phyloP scores from a whole-genome alignment of 2,888 invertebrate species.

The Platycheirus rosarum region DNA sequence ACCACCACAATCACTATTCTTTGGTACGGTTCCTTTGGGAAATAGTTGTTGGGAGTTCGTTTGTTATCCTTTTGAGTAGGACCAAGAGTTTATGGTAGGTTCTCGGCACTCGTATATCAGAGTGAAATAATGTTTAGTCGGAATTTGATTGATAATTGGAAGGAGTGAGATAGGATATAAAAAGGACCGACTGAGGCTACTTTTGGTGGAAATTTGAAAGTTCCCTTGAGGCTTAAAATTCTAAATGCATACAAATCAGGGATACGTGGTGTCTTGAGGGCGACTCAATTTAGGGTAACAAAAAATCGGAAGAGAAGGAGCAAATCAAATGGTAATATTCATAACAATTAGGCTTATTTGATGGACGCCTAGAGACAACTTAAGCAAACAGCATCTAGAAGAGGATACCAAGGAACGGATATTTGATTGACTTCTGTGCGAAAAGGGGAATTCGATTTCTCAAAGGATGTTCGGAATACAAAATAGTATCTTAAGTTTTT shows the following conservation, averaged over 20 bases:
- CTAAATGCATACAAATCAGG: constrained; percentile 62
- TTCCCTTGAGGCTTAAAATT: constrained; percentile 39
- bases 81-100: constrained; percentile 2
- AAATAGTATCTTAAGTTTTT: constrained; percentile 13
- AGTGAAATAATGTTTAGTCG: constrained; percentile 19
- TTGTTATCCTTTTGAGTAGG: constrained; percentile 51
- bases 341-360: constrained; percentile 59
- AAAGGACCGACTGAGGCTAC: constrained; percentile 30
- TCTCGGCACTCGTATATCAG: constrained; percentile 7
- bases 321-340: constrained; percentile 58
- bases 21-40: constrained; percentile 46
- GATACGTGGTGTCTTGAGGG: constrained; percentile 48
- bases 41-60: constrained; percentile 62
- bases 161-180: neutral
- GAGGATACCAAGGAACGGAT: neutral
- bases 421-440: constrained; percentile 33
- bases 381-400: constrained; percentile 3
- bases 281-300: constrained; percentile 46
- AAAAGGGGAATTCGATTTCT: constrained; percentile 6
- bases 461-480: constrained; percentile 20
- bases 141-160: constrained; percentile 56
- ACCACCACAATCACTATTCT: constrained; percentile 19
- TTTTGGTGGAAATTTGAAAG: constrained; percentile 47
- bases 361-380: constrained; percentile 48
- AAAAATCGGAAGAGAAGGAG: constrained; percentile 8